Conservation (phyloP, 2,797 vertebrate genomes). For the Halcyon smyrnensis region DNA sequence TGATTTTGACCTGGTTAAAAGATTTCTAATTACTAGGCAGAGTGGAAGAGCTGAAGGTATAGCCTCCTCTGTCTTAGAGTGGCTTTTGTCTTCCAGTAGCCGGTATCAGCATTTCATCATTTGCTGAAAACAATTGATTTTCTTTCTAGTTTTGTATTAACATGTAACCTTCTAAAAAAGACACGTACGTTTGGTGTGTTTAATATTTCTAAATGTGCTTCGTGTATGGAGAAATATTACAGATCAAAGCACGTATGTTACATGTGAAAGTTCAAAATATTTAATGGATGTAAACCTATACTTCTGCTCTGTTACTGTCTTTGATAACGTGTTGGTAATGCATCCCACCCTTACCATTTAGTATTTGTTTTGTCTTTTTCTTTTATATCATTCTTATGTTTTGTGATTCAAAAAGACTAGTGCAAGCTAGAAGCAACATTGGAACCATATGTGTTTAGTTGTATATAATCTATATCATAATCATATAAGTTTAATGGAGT, state of each 20-base stretch:
- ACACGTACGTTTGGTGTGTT: rapidly evolving
- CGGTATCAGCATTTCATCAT: neutral
- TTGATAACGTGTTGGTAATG: neutral
- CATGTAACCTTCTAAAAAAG: neutral
- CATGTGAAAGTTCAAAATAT: neutral
- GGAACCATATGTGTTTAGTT: slow-evolving; percentile 45
- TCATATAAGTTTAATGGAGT: neutral
- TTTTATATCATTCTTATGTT: neutral
- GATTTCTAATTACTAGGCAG: neutral
- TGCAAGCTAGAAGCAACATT: neutral
- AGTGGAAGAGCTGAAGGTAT: neutral
- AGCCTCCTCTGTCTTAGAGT: neutral
- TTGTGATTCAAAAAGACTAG: neutral
- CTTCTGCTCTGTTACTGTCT: neutral
- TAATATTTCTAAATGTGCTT: neutral
- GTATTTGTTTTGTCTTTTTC: neutral
- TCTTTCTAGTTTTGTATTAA: neutral
- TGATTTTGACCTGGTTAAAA: neutral
- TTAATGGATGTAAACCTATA: neutral
- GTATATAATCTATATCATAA: slow-evolving; percentile 16
- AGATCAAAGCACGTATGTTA: neutral
- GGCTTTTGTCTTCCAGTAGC: neutral
- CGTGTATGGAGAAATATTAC: neutral
- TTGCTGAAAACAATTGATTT: neutral
- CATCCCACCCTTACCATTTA: neutral